phyloP scores from a whole-genome alignment of 2,888 invertebrate species.

The Pherbina coryleti region DNA sequence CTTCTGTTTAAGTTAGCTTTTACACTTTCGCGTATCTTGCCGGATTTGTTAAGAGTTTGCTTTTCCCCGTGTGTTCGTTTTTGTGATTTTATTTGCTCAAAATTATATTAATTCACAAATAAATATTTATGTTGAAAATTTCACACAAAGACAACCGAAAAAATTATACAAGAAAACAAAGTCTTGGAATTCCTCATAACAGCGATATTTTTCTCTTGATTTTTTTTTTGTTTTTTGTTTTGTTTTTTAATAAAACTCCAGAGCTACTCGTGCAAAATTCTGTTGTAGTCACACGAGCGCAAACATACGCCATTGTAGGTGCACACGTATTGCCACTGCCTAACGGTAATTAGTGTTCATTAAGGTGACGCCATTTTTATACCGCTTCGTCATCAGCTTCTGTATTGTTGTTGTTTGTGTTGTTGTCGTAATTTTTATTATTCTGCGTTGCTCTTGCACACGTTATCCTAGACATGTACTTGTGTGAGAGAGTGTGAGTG shows the following conservation, averaged over 20 bases:
- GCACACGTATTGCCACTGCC: neutral
- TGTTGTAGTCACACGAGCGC: neutral
- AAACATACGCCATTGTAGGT: neutral
- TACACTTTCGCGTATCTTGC: neutral
- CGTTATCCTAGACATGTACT: neutral
- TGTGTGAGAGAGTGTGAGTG: neutral
- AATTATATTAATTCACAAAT: slow-evolving; percentile 9
- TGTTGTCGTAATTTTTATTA: neutral
- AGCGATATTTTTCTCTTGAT: too few relatives aligned
- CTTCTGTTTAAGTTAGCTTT: neutral
- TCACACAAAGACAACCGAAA: too few relatives aligned
- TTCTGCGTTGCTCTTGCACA: neutral
- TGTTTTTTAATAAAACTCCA: too few relatives aligned
- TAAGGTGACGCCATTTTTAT: slow-evolving; percentile 18
- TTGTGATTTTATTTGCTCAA: neutral
- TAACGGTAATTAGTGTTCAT: slow-evolving; percentile 31
- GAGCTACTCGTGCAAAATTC: too few relatives aligned
- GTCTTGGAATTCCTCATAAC: too few relatives aligned
- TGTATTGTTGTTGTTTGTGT: neutral
- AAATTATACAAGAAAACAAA: too few relatives aligned
- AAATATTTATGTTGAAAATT: neutral
- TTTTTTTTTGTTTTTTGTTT: too few relatives aligned
- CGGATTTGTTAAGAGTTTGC: neutral
- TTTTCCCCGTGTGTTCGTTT: neutral
- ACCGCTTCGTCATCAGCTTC: neutral